Percentiles rank a stretch among this genome's conserved stretches.
Conservation (phyloP, 2,797 vertebrate species). For the Rhinichthys osculus region DNA sequence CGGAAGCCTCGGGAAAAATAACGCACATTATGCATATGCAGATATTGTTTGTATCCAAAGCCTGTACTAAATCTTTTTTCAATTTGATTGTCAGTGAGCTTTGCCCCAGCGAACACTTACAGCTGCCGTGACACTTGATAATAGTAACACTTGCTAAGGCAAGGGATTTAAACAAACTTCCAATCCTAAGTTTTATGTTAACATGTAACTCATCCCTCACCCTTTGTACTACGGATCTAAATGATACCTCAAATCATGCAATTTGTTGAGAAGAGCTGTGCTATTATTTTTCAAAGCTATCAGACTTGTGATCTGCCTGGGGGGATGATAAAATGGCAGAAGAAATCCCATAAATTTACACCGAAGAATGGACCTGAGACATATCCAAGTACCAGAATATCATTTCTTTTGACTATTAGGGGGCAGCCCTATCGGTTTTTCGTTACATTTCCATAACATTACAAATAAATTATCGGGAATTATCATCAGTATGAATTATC, state of each 20-base stretch:
- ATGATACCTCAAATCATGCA: background rate
- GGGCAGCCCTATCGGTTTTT: background rate
- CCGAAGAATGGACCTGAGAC: background rate
- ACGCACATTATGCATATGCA: constrained; percentile 18
- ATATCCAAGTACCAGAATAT: background rate
- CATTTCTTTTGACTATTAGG: background rate
- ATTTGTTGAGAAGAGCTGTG: background rate
- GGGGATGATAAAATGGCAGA: background rate
- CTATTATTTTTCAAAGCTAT: constrained; percentile 2
- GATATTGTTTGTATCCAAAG: constrained; percentile 10
- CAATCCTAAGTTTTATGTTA: background rate
- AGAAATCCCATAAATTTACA: background rate
- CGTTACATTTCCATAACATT: background rate
- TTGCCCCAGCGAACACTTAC: background rate
- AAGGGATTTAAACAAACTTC: constrained; percentile 15
- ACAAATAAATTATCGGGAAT: background rate
- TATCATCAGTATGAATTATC: background rate
- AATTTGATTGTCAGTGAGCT: constrained; percentile 3
- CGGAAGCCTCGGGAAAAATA: background rate
- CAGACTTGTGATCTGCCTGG: background rate
- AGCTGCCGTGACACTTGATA: background rate
- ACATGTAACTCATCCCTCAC: background rate
- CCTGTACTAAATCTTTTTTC: background rate
- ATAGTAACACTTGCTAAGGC: background rate
- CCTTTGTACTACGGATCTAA: background rate